Evolutionary conservation across 1,140 invertebrate species (phyloP).

Genomic region (Leptinotarsa lineolata): DNA sequence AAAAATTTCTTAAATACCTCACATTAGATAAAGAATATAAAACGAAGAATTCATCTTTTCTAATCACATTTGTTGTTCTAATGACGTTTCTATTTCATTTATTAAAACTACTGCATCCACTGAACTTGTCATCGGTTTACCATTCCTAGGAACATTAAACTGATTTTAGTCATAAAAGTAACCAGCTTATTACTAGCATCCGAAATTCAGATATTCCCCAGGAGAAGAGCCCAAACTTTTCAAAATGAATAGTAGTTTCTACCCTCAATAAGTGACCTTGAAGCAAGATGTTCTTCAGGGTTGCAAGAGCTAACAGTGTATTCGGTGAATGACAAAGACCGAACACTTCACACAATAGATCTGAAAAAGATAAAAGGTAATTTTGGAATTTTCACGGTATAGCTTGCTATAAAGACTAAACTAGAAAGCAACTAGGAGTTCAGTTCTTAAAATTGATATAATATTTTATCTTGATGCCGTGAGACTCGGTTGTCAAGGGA

Average conservation of each 20-base stretch:
- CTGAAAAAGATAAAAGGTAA: conserved; percentile 26
- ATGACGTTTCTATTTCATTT: no score
- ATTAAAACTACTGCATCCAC: no score
- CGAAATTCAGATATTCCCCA: background rate
- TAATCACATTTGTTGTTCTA: no score
- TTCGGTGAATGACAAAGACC: conserved; percentile 10
- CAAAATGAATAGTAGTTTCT: conserved; percentile 40
- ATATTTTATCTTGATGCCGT: conserved; percentile 10
- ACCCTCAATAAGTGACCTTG: conserved; percentile 44
- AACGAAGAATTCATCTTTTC: no score
- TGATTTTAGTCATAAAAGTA: background rate
- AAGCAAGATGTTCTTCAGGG: conserved; percentile 43
- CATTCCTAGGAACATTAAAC: background rate
- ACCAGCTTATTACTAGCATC: background rate
- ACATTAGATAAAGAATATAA: no score
- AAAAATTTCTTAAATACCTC: no score
- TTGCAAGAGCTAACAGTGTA: conserved; percentile 27
- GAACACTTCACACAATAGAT: conserved; percentile 23
- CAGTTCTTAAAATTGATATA: conserved; percentile 17
- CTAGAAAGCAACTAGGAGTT: conserved; percentile 4
- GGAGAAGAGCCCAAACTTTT: conserved; percentile 21
- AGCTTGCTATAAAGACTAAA: conserved; percentile 20
- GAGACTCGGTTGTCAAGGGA: background rate
- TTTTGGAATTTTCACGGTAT: conserved; percentile 28
- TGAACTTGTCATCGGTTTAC: background rate